Conservation (phyloP, 1,140 invertebrate species). For the Drosophila santomea region DNA sequence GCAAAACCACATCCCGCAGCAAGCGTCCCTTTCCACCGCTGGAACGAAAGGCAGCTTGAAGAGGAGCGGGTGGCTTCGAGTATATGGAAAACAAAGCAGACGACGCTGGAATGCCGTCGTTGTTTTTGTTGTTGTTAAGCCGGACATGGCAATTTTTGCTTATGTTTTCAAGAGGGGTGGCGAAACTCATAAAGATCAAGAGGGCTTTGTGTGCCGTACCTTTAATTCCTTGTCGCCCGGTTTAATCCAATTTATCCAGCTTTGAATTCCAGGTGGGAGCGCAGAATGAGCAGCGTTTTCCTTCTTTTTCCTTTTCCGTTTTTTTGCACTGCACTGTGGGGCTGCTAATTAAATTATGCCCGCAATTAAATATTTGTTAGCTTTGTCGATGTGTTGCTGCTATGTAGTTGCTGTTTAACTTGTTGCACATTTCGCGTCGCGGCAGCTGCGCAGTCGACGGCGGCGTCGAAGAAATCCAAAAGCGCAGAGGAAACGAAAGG, state of each 20-base stretch:
- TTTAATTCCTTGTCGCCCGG: constrained; percentile 47
- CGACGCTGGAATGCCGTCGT: constrained; percentile 57
- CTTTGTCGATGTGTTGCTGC: constrained; percentile 33
- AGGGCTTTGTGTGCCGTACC: constrained; percentile 37
- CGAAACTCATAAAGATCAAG: constrained; percentile 16
- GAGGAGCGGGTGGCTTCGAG: constrained; percentile 63
- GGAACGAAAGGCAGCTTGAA: constrained; percentile 28
- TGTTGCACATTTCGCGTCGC: constrained; percentile 67
- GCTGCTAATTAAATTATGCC: constrained; percentile 63
- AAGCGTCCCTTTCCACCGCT: constrained; percentile 42
- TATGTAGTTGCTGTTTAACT: constrained; percentile 19
- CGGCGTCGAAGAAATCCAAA: constrained; percentile 28
- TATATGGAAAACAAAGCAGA: constrained; percentile 33
- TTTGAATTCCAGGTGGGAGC: neutral
- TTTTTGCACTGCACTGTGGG: constrained; percentile 48
- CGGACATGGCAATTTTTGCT: constrained; percentile 71
- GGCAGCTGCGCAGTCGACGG: constrained; percentile 53
- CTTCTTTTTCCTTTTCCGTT: neutral
- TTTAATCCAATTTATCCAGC: constrained; percentile 38
- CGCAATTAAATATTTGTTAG: constrained; percentile 61
- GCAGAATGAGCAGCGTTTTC: neutral
- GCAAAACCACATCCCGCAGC: constrained; percentile 78
- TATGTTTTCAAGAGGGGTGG: constrained; percentile 27
- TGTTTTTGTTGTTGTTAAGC: constrained; percentile 56
- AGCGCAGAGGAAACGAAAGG: constrained; percentile 35